phyloP scores from a whole-genome alignment of 64 coral and sea anemone species.

The Stylophora pistillata region DNA sequence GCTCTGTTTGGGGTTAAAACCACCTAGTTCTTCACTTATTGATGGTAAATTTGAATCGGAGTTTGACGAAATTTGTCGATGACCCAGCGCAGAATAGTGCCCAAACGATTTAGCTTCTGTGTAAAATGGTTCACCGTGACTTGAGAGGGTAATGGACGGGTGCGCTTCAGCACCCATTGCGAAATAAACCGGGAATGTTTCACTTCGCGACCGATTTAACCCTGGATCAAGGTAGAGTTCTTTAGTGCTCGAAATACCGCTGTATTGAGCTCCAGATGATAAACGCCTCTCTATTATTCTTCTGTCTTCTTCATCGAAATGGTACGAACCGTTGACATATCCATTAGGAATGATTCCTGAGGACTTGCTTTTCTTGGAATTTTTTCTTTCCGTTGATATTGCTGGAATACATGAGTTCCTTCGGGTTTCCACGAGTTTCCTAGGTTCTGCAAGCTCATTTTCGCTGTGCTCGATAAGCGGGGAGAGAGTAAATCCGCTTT shows the following conservation, averaged over 20 bases:
- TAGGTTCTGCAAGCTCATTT: slow-evolving; percentile 33
- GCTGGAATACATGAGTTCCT: slow-evolving; percentile 42
- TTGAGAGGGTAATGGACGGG: neutral
- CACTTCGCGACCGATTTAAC: neutral
- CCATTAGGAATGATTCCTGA: slow-evolving; percentile 19
- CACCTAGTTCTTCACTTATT: slow-evolving; percentile 43
- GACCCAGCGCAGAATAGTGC: neutral
- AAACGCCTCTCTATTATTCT: neutral
- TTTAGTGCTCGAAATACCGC: neutral
- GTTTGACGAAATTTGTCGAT: neutral
- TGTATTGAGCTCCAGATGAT: neutral
- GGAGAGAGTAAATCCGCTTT: slow-evolving; percentile 12
- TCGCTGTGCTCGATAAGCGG: slow-evolving; percentile 42
- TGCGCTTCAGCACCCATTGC: neutral
- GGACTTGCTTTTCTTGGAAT: slow-evolving; percentile 37
- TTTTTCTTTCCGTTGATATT: slow-evolving; percentile 62
- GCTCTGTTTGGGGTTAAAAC: neutral
- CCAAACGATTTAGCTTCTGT: slow-evolving; percentile 39
- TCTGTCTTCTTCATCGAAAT: slow-evolving; percentile 68
- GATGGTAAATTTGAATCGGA: slow-evolving; percentile 61
- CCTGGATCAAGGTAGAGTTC: neutral
- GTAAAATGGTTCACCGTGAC: slow-evolving; percentile 11
- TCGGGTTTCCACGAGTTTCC: slow-evolving; percentile 18
- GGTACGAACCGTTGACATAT: slow-evolving; percentile 76
- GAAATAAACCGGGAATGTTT: neutral